Base-by-base conservation (phyloP, 2,888 invertebrate species). In the Lepidocyrtoides sp. region DNA sequence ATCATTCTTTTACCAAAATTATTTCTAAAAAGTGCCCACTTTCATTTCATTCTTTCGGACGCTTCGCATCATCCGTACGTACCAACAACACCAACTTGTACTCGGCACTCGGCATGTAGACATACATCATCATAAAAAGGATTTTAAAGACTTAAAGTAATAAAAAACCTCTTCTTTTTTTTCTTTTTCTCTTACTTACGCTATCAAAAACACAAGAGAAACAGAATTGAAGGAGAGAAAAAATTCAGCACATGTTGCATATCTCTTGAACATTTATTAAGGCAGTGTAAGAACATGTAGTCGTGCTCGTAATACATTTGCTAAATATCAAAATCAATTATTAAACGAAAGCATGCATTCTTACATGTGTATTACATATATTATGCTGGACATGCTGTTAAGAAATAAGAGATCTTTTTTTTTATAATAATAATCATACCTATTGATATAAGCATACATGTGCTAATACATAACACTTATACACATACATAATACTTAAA, bases 291-390 rank as follows among this genome's bases (percentile, higher is more conserved):
- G 63, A 63, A 82, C 82, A 26, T 82, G 82, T 82, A 82, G 82
- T 82, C 63, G 63, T 82, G 82, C 44, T 82, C 63, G 60, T 60
- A 63, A 26, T 63, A 63, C 75, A 48, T 48, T 60, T 63, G 77
- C 77, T 77, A 44, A 60, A 72, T 63, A 87, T 87, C 86, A 79
- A 87, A 87, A 87, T 87, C 86, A 87, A 87, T 87, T 86, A 86
- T 86, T 87, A 84, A 84, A 72, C 44, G 51, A 84, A 84, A 79
- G 54, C 83, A 83, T 83, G 83, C 44, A 83, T 60, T 36, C 51
- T 51, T 84, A 51, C 84, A 84, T 69, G 84, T 84, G 51, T 66
- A 63, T 51, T 60, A 51, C n/a, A 51, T 51, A 51, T 51, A 51
- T 51, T 57, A 57, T 26, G 41, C 63, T 82, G 82, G 60, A 63